A percentile compares a stretch with the other conserved stretches of the same genome.
phyloP scores from a whole-genome alignment of 2,888 invertebrate species.

The Brachyopa scutellaris region DNA sequence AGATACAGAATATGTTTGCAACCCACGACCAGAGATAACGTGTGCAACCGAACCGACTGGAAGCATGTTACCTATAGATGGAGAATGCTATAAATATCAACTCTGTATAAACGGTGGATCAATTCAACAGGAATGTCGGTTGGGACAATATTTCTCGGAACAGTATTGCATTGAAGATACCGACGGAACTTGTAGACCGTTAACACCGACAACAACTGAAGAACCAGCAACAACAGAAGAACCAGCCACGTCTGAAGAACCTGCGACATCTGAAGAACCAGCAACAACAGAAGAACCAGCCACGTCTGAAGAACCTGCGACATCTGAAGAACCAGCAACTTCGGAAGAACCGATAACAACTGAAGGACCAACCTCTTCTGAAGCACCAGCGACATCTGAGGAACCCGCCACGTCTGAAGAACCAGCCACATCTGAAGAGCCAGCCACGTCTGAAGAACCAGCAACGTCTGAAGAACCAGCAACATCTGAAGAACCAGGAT shows the following conservation, averaged over 20 bases:
- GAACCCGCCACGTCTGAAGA: not conserved
- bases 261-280: not conserved
- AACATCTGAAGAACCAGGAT: constrained; percentile 50
- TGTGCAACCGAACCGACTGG: constrained; percentile 28
- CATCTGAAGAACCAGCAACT: constrained; percentile 25
- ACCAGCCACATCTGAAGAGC: not conserved
- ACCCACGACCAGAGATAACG: not conserved
- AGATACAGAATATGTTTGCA: constrained; percentile 22
- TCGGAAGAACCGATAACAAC: constrained; percentile 27
- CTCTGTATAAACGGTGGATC: constrained; percentile 73
- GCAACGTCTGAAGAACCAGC: not conserved
- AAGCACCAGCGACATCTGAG: not conserved
- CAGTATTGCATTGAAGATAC: constrained; percentile 73
- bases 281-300: not conserved
- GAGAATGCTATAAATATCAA: constrained; percentile 75
- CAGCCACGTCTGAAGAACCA: constrained; percentile 6
- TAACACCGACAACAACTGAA: constrained; percentile 27
- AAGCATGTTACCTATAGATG: constrained; percentile 61
- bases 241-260: not conserved
- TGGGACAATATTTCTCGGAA: constrained; percentile 73
- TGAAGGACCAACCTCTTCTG: constrained; percentile 49
- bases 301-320: constrained; percentile 32
- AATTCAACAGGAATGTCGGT: constrained; percentile 73
- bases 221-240: not conserved
- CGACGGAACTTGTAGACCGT: constrained; percentile 70